Base-by-base conservation (phyloP, 2,888 invertebrate genomes). In the Diaphora mendica region DNA sequence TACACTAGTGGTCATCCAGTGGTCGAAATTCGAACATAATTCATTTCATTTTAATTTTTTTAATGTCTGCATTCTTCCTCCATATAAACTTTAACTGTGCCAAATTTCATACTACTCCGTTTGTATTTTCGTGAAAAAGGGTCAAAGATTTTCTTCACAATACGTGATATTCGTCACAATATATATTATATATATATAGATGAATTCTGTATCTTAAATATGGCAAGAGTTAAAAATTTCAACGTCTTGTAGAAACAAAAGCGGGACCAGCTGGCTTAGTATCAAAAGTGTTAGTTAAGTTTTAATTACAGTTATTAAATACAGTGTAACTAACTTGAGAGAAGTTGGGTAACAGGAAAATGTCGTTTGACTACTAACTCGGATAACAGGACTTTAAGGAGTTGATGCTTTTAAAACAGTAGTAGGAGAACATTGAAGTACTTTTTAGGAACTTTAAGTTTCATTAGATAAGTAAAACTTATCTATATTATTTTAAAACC, bases 241-340 rank as follows among this genome's bases (percentile, higher is more conserved):
- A 74, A 77, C 70, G 74, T 72, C n/a, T 76, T 64, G 39, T 70
- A 73, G 72, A 76, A 76, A 78, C 73, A 73, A 73, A 70, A 72
- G n/a, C 67, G 51, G 64, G 30, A 55, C 66, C 78, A 84, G 75
- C 82, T 79, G 78, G 71, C 65, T 68, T 64, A 39, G 67, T 73
- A 75, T 78, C 75, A 66, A 68, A 77, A 77, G 64, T 70, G 72
- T 76, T 72, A 72, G 81, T 79, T 72, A 66, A 74, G 75, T 75
- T 78, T 76, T 78, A 78, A 84, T 77, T 76, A 70, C 76, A 77
- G 72, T 75, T 74, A 77, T 82, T 76, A 80, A 77, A 70, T 64
- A 72, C 62, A 75, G 70, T 77, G 68, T 73, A 73, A 73, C 71
- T 59, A 55, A 79, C 75, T 79, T 76, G 7, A 68, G 35, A 67